phyloP scores from a whole-genome alignment of 2,113 vertebrate genomes.

The Prionailurus viverrinus region DNA sequence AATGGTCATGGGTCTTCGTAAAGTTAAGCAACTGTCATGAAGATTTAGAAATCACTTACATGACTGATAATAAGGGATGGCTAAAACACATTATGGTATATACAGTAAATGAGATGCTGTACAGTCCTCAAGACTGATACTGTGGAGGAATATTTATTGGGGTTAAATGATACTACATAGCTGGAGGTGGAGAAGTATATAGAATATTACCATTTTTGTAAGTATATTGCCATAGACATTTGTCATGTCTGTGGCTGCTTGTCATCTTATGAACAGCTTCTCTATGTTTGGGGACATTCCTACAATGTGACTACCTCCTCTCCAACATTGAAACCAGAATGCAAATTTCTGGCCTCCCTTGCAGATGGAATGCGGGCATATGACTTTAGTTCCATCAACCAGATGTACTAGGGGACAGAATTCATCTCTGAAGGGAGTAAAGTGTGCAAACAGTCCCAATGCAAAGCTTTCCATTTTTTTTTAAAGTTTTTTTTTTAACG shows the following conservation, averaged over 20 bases:
- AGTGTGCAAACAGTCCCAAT: neutral
- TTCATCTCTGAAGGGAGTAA: neutral
- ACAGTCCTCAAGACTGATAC: neutral
- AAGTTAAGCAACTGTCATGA: neutral
- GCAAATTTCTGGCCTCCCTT: neutral
- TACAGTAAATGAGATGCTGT: neutral
- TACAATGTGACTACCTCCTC: neutral
- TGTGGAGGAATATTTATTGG: neutral
- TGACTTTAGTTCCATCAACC: neutral
- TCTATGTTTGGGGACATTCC: neutral
- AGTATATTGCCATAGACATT: neutral
- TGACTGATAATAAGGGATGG: neutral
- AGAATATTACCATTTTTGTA: neutral
- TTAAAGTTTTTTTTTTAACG: too few species aligned
- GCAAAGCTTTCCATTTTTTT: neutral
- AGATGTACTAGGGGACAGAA: neutral
- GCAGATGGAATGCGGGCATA: neutral
- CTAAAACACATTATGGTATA: neutral
- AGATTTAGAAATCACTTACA: neutral
- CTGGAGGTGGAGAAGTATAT: neutral
- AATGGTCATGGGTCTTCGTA: neutral
- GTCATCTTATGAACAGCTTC: neutral
- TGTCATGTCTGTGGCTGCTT: neutral
- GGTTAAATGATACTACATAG: neutral
- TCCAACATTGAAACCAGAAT: neutral